Evolutionary conservation across 2,888 invertebrate genomes (phyloP), one percentile per base, ranked within the genome.

Genomic region (Drosophila emarginata): DNA sequence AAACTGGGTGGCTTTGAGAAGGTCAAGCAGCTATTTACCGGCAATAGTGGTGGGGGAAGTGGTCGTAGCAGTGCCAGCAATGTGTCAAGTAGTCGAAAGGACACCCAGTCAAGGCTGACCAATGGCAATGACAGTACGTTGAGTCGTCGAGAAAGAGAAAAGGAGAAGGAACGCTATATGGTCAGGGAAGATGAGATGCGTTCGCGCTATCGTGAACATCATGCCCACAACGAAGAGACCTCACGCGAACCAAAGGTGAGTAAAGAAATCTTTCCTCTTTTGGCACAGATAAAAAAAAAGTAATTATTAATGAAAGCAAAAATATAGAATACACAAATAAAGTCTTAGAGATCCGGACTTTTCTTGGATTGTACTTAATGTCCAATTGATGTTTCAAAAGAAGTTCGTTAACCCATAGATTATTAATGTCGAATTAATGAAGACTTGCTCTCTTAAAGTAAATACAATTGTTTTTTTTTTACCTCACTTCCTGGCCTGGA

Each of bases 11-110:
- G 95, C 85, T 93, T 95, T 81, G 95, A 95, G 91, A 95, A 95
- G 93, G 95, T 95, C 79, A 96, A 96, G 89, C 95, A 96, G 91
- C 93, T 96, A 83, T 96, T 96, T 92, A 94, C 94, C 83, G 93
- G 95, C 89, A 93, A 81, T 6, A 74, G 73, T 9, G 94, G 94
- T 91, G 94, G 94, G 94, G 88, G 90, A 54, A 84, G 94, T 90
- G 94, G 94, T 91, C 93, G 81, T 61, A 82, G 82, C 70, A 85
- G 79, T 28, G 80, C 87, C 67, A 89, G 88, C 73, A 90, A 90
- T 56, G 79, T 89, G 18, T 80, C 78, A 59, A 74, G 79, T 26
- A 74, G 74, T 64, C 85, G 86, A 3, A 87, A 89, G 67, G 89
- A 88, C 23, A 70, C 78, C 15, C 81, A 80, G 36, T 78, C 70